Conservation (phyloP, 2,113 vertebrate genomes). For the Dasyprocta punctata region DNA sequence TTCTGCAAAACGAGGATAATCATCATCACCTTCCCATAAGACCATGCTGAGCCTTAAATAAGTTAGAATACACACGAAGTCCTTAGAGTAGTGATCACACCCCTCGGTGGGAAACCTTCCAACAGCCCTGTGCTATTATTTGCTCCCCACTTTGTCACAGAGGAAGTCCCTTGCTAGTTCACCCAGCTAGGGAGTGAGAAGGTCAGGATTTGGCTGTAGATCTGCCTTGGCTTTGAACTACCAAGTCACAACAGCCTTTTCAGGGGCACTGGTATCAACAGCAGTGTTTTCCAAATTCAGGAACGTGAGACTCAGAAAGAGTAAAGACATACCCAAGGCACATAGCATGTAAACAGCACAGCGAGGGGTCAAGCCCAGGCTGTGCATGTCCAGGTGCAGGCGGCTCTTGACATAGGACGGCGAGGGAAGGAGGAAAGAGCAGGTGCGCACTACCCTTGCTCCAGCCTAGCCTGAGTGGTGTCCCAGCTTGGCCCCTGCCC, state of each 20-base stretch:
- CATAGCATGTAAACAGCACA: background rate
- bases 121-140: background rate
- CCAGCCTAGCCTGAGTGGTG: background rate
- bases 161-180: background rate
- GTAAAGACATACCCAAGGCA: conserved; percentile 1
- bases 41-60: background rate
- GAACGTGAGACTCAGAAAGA: conserved; percentile 10
- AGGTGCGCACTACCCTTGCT: background rate
- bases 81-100: background rate
- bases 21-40: background rate
- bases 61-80: background rate
- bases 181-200: background rate
- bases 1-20: conserved; percentile 2
- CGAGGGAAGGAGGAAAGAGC: background rate
- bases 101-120: background rate
- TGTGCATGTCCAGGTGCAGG: background rate
- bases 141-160: background rate
- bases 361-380: background rate
- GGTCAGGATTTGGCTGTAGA: background rate
- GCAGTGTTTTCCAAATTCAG: conserved; percentile 44
- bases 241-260: background rate
- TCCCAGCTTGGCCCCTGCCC: background rate
- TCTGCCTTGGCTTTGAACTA: background rate
- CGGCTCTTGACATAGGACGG: background rate
- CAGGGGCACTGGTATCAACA: background rate